Evolutionary conservation across 37 sponge, comb jelly and placozoan species (phyloP).

Genomic region (Lycopodina hypogea): DNA sequence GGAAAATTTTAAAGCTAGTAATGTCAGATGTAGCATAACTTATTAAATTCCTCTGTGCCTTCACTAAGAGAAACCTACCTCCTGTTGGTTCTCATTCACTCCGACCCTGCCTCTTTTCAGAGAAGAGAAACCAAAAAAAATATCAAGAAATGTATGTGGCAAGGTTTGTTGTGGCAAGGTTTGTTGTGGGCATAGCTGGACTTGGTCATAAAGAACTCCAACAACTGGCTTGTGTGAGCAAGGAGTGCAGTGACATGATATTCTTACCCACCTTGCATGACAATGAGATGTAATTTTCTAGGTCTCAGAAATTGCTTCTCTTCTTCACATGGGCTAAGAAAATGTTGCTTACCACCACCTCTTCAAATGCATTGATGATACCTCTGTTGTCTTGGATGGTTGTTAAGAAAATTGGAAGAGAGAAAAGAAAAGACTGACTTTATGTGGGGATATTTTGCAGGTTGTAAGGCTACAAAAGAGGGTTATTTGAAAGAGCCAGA

Average conservation of each 20-base stretch:
- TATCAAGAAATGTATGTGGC: not conserved
- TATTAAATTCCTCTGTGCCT: not conserved
- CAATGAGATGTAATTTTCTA: not conserved
- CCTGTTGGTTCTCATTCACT: slow-evolving; percentile 25
- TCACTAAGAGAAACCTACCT: not conserved
- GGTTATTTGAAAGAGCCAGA: slow-evolving; percentile 21
- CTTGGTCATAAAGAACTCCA: not conserved
- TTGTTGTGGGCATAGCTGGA: slow-evolving; percentile 51
- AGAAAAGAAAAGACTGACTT: not conserved
- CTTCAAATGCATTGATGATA: slow-evolving; percentile 69
- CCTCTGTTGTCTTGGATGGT: slow-evolving; percentile 33
- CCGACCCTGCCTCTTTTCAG: not conserved
- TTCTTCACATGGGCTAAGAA: slow-evolving; percentile 52
- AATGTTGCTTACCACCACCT: slow-evolving; percentile 46
- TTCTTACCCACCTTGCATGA: slow-evolving; percentile 34
- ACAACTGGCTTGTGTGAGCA: slow-evolving; percentile 32
- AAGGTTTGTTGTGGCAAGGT: no score
- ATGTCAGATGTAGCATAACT: no score
- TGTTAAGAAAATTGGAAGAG: slow-evolving; percentile 28
- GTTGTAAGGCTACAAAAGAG: slow-evolving; percentile 17
- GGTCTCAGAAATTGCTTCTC: slow-evolving; percentile 52
- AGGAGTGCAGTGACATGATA: slow-evolving; percentile 51
- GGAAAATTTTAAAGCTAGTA: not conserved
- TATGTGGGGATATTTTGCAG: slow-evolving; percentile 53
- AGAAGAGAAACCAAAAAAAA: slow-evolving; percentile 28